These are phyloP conservation scores for Ceyx melanurus DNA, from an alignment of 2,113 vertebrate species.

Conservation along the genomic window DNA sequence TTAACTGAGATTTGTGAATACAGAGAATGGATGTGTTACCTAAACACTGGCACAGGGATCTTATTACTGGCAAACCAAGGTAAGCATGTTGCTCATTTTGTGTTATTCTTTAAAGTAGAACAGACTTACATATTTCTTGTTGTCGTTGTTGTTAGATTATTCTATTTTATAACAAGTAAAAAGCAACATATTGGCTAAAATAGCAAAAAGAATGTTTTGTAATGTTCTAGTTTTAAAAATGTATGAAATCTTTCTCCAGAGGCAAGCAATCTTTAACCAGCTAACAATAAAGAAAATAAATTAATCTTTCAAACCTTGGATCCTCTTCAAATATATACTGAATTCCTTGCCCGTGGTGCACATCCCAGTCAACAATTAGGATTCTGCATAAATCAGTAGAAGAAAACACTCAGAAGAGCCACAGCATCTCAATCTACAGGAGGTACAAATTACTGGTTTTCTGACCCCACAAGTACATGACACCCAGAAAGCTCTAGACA, in stretches of 20 bases:
- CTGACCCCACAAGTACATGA: background rate
- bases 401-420: background rate
- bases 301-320: constrained; percentile 75
- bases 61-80: background rate
- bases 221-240: background rate
- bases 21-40: background rate
- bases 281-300: background rate
- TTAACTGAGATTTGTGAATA: background rate
- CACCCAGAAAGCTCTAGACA: background rate
- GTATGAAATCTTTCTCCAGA: background rate
- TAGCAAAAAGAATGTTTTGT: background rate
- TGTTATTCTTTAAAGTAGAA: background rate
- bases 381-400: constrained; percentile 76
- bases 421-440: background rate
- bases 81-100: background rate
- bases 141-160: background rate
- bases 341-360: constrained; percentile 94
- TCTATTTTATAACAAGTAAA: background rate
- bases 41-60: background rate
- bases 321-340: constrained; percentile 93
- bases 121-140: background rate
- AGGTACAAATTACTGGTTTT: background rate
- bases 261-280: background rate
- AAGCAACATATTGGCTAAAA: background rate
- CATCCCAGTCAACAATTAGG: constrained; percentile 96